These are phyloP conservation scores for Oligia strigilis DNA, from an alignment of 2,888 invertebrate species.

Conservation along the genomic window DNA sequence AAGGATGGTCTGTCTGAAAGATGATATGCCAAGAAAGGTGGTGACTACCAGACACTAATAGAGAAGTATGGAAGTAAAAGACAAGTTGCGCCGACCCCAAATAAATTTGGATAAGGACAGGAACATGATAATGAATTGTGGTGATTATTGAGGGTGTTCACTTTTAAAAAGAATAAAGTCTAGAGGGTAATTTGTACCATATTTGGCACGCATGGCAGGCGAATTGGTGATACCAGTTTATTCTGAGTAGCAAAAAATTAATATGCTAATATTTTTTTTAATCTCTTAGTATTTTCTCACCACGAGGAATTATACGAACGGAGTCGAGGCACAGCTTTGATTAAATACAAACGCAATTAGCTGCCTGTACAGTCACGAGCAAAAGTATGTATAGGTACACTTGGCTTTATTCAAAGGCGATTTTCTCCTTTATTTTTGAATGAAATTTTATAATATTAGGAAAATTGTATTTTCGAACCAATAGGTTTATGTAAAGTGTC, in stretches of 20 bases:
- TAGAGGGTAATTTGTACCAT: neutral
- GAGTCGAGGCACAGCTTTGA: neutral
- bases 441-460: too few species aligned
- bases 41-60: neutral
- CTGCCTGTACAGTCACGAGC: too few species aligned
- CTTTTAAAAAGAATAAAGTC: neutral
- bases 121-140: neutral
- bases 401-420: too few species aligned
- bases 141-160: neutral
- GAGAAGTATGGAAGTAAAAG: neutral
- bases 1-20: neutral
- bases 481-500: too few species aligned
- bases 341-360: constrained; percentile 14
- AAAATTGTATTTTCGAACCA: too few species aligned
- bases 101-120: neutral
- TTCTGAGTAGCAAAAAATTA: neutral
- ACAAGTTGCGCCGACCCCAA: neutral
- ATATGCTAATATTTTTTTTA: neutral
- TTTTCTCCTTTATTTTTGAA: too few species aligned
- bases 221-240: neutral
- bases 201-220: neutral
- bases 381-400: too few species aligned
- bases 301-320: neutral
- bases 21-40: neutral
- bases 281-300: neutral